Evolutionary conservation across 1,140 invertebrate genomes (phyloP).

Genomic region (Papilio aristodemus): DNA sequence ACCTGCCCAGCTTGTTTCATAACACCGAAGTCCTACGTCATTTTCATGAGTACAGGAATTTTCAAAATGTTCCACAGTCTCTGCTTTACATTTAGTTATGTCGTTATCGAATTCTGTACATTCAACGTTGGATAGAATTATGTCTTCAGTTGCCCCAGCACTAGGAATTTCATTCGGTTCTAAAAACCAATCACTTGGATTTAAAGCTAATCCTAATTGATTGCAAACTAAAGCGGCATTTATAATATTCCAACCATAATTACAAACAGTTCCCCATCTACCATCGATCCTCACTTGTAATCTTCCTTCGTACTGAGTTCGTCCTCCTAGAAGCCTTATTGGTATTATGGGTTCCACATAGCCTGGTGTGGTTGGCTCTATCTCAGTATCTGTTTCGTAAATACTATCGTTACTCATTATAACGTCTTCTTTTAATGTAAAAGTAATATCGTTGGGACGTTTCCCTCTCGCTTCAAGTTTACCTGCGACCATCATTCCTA

Average conservation of each 20-base stretch:
- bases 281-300: slow-evolving; percentile 90
- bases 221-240: slow-evolving; percentile 97
- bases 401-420: slow-evolving; percentile 83
- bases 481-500: slow-evolving; percentile 98
- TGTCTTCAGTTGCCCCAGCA: slow-evolving; percentile 88
- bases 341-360: slow-evolving; percentile 82
- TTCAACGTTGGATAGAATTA: slow-evolving; percentile 91
- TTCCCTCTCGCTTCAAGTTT: slow-evolving; percentile 91
- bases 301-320: slow-evolving; percentile 87
- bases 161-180: slow-evolving; percentile 89
- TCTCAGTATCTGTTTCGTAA: slow-evolving; percentile 80
- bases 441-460: slow-evolving; percentile 87
- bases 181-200: slow-evolving; percentile 95
- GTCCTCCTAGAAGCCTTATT: slow-evolving; percentile 88
- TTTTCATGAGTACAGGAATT: slow-evolving; percentile 93
- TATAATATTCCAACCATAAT: slow-evolving; percentile 96
- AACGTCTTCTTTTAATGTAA: slow-evolving; percentile 89
- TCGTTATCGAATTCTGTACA: slow-evolving; percentile 97
- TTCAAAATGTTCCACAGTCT: slow-evolving; percentile 89
- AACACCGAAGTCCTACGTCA: slow-evolving; percentile 94
- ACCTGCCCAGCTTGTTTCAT: slow-evolving; percentile 95
- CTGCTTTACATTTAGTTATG: slow-evolving; percentile 92
- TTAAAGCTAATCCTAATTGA: slow-evolving; percentile 95
- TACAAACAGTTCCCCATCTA: slow-evolving; percentile 98
- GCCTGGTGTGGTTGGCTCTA: slow-evolving; percentile 81